phyloP scores from a whole-genome alignment of 2,888 invertebrate species.

The Diaphora mendica region DNA sequence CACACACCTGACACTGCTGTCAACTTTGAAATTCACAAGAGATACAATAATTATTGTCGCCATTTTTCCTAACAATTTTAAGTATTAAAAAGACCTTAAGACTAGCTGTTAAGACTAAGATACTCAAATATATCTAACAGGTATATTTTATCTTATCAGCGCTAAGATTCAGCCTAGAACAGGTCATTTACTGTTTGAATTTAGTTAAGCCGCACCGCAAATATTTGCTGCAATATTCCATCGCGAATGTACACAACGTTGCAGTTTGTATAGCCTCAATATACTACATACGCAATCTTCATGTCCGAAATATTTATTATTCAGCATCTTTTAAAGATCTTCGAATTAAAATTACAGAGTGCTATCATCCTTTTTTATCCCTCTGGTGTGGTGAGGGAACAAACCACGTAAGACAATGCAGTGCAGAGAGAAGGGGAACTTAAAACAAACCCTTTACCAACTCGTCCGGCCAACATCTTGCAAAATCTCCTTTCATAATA shows the following conservation, averaged over 20 bases:
- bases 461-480: too few species aligned
- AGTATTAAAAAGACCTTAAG: not conserved
- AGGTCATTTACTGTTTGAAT: conserved; percentile 12
- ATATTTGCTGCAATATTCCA: conserved; percentile 1
- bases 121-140: not conserved
- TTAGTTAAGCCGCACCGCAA: not conserved
- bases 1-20: not conserved
- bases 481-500: too few species aligned
- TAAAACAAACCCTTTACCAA: too few species aligned
- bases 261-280: not conserved
- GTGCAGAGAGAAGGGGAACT: too few species aligned
- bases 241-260: not conserved
- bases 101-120: not conserved
- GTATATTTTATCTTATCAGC: conserved; percentile 11
- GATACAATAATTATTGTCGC: not conserved
- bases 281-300: not conserved
- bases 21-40: not conserved
- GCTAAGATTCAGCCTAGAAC: conserved; percentile 3
- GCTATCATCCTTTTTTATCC: too few species aligned
- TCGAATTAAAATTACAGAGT: not conserved
- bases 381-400: too few species aligned
- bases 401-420: too few species aligned
- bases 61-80: not conserved
- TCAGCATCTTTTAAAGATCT: not conserved
- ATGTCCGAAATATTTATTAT: too few species aligned